Percentiles rank a stretch among this genome's conserved stretches.
These are phyloP conservation scores for Poecile atricapillus DNA, from an alignment of 2,113 vertebrate species.

Conservation along the genomic window DNA sequence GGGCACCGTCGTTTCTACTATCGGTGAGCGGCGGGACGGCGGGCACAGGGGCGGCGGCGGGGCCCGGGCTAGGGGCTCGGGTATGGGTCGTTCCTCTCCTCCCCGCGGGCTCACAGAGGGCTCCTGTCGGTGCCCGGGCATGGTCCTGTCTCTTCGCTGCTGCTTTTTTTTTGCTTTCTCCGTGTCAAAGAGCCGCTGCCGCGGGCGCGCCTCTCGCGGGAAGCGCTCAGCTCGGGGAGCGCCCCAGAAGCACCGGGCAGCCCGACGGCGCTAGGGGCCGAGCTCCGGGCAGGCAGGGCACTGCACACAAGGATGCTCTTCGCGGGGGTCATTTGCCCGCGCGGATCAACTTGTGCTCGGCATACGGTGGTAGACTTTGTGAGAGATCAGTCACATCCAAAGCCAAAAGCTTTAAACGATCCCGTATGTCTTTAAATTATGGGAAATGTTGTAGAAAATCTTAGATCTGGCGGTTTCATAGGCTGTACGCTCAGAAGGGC, in stretches of 20 bases:
- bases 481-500: not conserved
- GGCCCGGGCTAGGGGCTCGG: not conserved
- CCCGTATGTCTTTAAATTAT: not conserved
- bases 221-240: not conserved
- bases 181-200: not conserved
- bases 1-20: conserved; percentile 94
- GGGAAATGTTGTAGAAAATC: not conserved
- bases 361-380: not conserved
- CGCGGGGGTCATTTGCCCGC: too few relatives aligned
- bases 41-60: not conserved
- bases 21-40: conserved; percentile 78
- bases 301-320: not conserved
- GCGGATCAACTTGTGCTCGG: not conserved
- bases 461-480: not conserved
- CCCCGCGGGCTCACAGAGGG: not conserved
- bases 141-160: not conserved
- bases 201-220: not conserved
- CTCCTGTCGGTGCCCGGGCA: not conserved
- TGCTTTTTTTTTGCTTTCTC: not conserved
- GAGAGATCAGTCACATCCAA: not conserved
- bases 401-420: not conserved
- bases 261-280: not conserved
- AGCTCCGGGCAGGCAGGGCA: not conserved
- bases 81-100: not conserved
- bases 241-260: not conserved